These are phyloP conservation scores for Myotis myotis DNA, from an alignment of 2,797 vertebrate species.

Conservation along the genomic window DNA sequence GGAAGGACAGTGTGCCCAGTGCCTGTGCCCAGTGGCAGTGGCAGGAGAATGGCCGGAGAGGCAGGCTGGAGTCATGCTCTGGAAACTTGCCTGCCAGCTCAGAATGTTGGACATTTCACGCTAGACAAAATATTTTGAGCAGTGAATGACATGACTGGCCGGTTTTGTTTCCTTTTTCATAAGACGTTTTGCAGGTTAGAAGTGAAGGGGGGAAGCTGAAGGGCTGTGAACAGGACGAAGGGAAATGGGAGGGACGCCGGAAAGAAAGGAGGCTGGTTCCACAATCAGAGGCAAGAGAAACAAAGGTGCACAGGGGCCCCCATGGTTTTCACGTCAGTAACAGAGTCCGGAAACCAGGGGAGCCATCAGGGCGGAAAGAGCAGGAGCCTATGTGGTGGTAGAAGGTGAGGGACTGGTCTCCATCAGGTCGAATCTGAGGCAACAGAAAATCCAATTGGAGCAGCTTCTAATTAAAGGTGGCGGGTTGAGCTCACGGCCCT, in stretches of 20 bases:
- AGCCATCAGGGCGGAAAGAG: background rate
- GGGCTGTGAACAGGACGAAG: background rate
- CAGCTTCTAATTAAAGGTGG: background rate
- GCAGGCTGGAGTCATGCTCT: fast-evolving
- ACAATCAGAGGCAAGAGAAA: background rate
- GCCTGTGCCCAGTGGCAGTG: background rate
- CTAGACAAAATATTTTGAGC: background rate
- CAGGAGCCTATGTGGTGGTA: background rate
- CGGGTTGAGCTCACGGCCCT: background rate
- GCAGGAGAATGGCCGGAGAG: background rate
- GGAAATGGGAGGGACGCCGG: background rate
- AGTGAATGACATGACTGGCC: background rate
- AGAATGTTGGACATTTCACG: background rate
- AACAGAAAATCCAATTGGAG: background rate
- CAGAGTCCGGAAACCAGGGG: background rate
- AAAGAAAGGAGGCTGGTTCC: background rate
- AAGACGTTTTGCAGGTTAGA: background rate
- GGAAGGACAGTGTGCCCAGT: too few species aligned
- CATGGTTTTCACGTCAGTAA: background rate
- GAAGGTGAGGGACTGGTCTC: background rate
- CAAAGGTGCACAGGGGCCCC: background rate
- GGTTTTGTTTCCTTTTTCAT: background rate
- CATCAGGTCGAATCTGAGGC: background rate
- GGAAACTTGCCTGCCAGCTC: background rate
- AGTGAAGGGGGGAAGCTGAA: too few species aligned